These are phyloP conservation scores for Ichneumoninae sp. DNA, from an alignment of 2,888 invertebrate genomes.

Conservation along the genomic window DNA sequence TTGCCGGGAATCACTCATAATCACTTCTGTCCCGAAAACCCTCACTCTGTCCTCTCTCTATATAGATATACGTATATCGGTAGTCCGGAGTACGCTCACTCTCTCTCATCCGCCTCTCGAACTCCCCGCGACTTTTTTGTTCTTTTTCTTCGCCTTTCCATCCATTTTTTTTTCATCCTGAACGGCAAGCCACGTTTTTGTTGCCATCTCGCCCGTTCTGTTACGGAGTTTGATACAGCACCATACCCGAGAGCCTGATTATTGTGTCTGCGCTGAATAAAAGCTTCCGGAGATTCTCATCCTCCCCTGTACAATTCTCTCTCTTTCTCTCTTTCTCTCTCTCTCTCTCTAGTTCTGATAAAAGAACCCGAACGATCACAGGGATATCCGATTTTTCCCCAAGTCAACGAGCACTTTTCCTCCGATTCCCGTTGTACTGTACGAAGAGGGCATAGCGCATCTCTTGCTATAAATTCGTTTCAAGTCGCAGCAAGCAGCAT, in stretches of 20 bases:
- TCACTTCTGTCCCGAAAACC: slow-evolving; percentile 72
- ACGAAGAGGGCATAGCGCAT: slow-evolving; percentile 50
- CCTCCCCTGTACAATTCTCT: slow-evolving; percentile 7
- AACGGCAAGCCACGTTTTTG: slow-evolving; percentile 33
- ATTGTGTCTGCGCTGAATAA: slow-evolving; percentile 67
- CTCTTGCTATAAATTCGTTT: slow-evolving; percentile 57
- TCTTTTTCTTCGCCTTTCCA: slow-evolving; percentile 53
- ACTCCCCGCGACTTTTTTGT: slow-evolving; percentile 32
- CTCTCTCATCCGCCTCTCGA: slow-evolving; percentile 37
- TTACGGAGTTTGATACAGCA: slow-evolving; percentile 60
- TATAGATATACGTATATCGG: not conserved
- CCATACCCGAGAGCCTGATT: slow-evolving; percentile 62
- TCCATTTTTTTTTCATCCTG: slow-evolving; percentile 57
- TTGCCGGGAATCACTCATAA: slow-evolving; percentile 84
- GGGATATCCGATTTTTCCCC: slow-evolving; percentile 65
- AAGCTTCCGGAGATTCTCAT: slow-evolving; percentile 62
- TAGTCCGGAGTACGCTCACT: slow-evolving; percentile 26
- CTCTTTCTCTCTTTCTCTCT: slow-evolving; percentile 28
- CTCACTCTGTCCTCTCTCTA: slow-evolving; percentile 25
- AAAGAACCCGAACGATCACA: slow-evolving; percentile 44
- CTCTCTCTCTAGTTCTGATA: slow-evolving; percentile 28
- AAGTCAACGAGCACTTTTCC: slow-evolving; percentile 73
- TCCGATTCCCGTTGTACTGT: slow-evolving; percentile 48
- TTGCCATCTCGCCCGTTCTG: slow-evolving; percentile 52
- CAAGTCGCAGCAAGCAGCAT: slow-evolving; percentile 30